phyloP scores from a whole-genome alignment of 2,797 vertebrate genomes.

The Iguana delicatissima region DNA sequence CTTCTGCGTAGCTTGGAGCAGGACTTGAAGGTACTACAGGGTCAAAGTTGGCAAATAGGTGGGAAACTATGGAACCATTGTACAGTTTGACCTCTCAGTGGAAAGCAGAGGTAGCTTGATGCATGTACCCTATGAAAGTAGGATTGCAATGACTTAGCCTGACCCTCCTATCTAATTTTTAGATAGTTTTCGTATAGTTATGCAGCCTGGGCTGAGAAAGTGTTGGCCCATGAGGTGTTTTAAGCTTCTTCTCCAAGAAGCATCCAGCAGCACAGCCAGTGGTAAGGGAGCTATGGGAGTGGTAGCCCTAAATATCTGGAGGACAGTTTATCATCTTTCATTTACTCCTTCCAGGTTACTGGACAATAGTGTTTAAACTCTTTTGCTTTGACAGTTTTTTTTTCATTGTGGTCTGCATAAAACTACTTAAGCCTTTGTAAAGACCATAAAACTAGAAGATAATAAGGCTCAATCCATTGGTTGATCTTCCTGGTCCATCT shows the following conservation, averaged over 20 bases:
- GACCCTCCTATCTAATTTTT: background rate
- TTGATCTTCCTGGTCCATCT: background rate
- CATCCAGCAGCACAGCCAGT: background rate
- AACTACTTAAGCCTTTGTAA: background rate
- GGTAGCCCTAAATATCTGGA: background rate
- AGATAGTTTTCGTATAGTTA: background rate
- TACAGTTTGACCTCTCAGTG: background rate
- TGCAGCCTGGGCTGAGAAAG: background rate
- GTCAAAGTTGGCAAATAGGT: background rate
- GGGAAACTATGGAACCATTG: fast-evolving
- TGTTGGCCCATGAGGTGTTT: background rate
- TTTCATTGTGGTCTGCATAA: background rate
- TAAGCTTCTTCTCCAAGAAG: background rate
- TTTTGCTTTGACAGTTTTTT: background rate
- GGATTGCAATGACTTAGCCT: background rate
- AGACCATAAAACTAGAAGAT: background rate
- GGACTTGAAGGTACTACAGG: conserved; percentile 89
- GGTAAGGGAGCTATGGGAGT: background rate
- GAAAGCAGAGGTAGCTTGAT: background rate
- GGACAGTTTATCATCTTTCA: background rate
- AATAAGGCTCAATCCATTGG: background rate
- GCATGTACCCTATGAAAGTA: background rate
- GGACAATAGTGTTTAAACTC: background rate
- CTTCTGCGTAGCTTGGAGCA: conserved; percentile 96
- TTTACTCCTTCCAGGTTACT: conserved; percentile 7